Evolutionary conservation across 2,113 vertebrate genomes (phyloP), one percentile per base, ranked within the genome.

Genomic region (Grammomys dolichurus): DNA sequence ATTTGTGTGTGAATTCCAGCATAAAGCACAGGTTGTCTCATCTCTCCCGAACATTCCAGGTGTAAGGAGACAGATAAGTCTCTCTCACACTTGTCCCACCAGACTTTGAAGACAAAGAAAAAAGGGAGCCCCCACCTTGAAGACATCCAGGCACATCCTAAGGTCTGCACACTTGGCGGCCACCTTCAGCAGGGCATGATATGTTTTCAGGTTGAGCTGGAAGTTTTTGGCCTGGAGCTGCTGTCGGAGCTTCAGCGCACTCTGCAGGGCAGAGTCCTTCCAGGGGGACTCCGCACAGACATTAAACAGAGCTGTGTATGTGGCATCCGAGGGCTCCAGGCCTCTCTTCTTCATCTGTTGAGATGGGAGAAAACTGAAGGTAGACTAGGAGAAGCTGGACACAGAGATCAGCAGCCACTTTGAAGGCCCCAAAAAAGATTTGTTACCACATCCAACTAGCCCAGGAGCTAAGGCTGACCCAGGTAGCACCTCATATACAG

Each of bases 251-350:
- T 98, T 99, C 94, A 99, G 93, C 0, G 99, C 99, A 0, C 98
- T 98, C 94, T 99, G 98, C 60, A 99, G 98, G 0, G 99, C 99
- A 0, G 98, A 98, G 48, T 99, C 98, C 60, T 99, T 99, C 97
- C 98, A 99, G 0, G 99, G 99, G 0, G 99, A 99, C 96, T 99
- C 98, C 0, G 99, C 99, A 7, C 99, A 99, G 93, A 99, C 99
- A 0, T 99, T 99, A 98, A 99, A 99, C 92, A 99, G 98, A 0
- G 99, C 99, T 0, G 99, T 99, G 97, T 99, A 99, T 0, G 99
- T 99, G 63, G 99, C 99, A 1, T 99, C 99, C 0, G 98, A 98
- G 1, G 99, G 98, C 4, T 94, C 93, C 26, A 99, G 97, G 65
- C 98, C 99, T 93, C 99, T 98, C 90, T 99, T 99, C 93, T 99